Base-by-base conservation (phyloP, 2,113 vertebrate species). In the Eidolon helvum region DNA sequence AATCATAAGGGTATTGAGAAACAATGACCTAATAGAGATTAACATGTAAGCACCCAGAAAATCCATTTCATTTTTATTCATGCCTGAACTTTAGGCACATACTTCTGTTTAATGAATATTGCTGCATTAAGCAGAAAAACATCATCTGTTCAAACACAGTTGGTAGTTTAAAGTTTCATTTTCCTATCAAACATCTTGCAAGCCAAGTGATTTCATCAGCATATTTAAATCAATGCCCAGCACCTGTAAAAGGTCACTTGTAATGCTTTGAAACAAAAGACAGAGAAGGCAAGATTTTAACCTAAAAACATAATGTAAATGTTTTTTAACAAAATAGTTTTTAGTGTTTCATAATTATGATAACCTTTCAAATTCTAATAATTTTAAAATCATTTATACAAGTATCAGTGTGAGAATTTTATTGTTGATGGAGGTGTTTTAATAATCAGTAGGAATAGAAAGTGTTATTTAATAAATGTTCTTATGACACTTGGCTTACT, bases 131-230 rank as follows among this genome's bases (percentile, higher is more conserved):
- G 74, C 79, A 98, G 98, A 98, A 98, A 99, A 99, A 99, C 99
- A 99, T 98, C 98, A 98, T 96, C 98, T 98, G 98, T 98, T 98
- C 98, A 91, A 97, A 95, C 97, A 95, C 0, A 87, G 95, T 96
- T 97, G 94, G 91, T 84, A 98, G 99, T 98, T 98, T 99, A 98
- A 98, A 97, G 93, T 99, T 99, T 99, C 99, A 98, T 97, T 97
- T 97, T 97, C 96, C 97, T 98, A 98, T 97, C 98, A 98, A 98
- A 98, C 96, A 98, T 98, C 96, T 98, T 95, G 95, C 86, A 45
- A 97, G 94, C 95, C 98, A 98, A 98, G 97, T 98, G 98, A 99
- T 99, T 99, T 99, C 98, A 99, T 99, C 98, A 99, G 88, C 97
- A 98, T 99, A 99, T 99, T 99, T 98, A 99, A 98, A 96, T 45